Evolutionary conservation across 2,888 invertebrate genomes (phyloP).

Genomic region (Cantharis rufa): DNA sequence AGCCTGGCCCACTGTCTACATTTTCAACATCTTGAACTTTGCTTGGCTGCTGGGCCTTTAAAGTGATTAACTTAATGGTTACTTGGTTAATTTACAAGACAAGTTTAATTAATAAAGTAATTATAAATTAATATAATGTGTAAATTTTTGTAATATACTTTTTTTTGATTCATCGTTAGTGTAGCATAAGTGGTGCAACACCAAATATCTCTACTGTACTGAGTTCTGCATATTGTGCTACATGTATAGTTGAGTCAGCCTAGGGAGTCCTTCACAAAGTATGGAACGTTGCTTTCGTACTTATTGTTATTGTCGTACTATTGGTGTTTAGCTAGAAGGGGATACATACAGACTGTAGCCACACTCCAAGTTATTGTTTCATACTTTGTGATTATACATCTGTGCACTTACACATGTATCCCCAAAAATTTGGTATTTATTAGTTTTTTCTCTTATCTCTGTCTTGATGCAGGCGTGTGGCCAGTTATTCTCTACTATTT

Average conservation of each 20-base stretch:
- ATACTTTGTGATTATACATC: slow-evolving; percentile 54
- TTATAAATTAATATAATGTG: slow-evolving; percentile 56
- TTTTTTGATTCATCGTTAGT: slow-evolving; percentile 37
- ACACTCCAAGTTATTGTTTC: slow-evolving; percentile 44
- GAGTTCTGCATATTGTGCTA: slow-evolving; percentile 47
- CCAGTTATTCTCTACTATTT: slow-evolving; percentile 33
- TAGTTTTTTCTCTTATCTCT: slow-evolving; percentile 17
- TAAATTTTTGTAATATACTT: slow-evolving; percentile 59
- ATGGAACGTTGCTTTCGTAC: slow-evolving; percentile 49
- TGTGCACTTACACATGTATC: slow-evolving; percentile 50
- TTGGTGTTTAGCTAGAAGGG: slow-evolving; percentile 34
- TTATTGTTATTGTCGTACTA: slow-evolving; percentile 36
- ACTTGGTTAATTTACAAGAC: slow-evolving; percentile 52
- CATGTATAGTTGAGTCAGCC: slow-evolving; percentile 47
- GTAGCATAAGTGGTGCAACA: slow-evolving; percentile 43
- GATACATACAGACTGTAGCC: slow-evolving; percentile 36
- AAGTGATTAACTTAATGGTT: slow-evolving; percentile 55
- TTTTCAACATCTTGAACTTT: slow-evolving; percentile 54
- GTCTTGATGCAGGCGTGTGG: slow-evolving; percentile 26
- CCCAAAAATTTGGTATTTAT: slow-evolving; percentile 32
- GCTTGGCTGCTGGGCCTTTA: slow-evolving; percentile 54
- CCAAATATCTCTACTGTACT: slow-evolving; percentile 41
- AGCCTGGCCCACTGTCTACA: slow-evolving; percentile 54
- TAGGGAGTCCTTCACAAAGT: slow-evolving; percentile 48
- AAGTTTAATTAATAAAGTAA: slow-evolving; percentile 52